Percentiles rank a stretch among this genome's conserved stretches.
Evolutionary conservation across 2,888 invertebrate species (phyloP).

Genomic region (Volucella inflata): DNA sequence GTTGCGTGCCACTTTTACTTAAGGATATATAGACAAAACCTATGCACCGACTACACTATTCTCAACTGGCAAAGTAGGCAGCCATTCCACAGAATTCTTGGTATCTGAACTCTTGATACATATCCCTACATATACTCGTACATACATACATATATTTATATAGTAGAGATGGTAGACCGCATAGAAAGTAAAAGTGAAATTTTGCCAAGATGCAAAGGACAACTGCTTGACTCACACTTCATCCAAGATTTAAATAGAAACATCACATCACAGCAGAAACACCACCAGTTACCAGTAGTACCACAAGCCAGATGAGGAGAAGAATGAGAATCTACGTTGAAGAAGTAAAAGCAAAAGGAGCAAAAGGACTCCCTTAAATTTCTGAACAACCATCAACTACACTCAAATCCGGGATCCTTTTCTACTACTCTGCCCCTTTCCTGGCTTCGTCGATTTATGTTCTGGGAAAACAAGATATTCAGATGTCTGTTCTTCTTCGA

Average conservation of each 20-base stretch:
- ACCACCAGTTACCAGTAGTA: background rate
- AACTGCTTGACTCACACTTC: conserved; percentile 67
- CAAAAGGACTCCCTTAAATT: conserved; percentile 56
- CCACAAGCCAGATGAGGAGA: background rate
- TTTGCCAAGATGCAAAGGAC: conserved; percentile 72
- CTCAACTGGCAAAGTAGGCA: conserved; percentile 40
- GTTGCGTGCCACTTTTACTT: conserved; percentile 66
- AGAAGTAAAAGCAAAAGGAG: background rate
- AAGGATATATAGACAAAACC: conserved; percentile 44
- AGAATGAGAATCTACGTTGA: background rate
- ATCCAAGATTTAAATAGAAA: conserved; percentile 72
- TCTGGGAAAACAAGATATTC: conserved; percentile 76
- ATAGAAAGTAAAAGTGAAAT: conserved; percentile 74
- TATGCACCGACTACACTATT: conserved; percentile 18
- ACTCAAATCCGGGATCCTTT: conserved; percentile 64
- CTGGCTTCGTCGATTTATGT: conserved; percentile 60
- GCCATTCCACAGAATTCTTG: conserved; percentile 16
- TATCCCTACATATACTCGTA: no score
- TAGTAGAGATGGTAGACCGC: conserved; percentile 66
- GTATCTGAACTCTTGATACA: no score
- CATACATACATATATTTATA: conserved; percentile 42
- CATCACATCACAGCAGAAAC: conserved; percentile 37
- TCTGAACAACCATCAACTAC: conserved; percentile 69
- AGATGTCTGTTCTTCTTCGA: conserved; percentile 71
- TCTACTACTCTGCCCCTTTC: conserved; percentile 33